Evolutionary conservation across 2,888 invertebrate genomes (phyloP), one percentile per base, ranked within the genome.

Genomic region (Mythimna lalbum): DNA sequence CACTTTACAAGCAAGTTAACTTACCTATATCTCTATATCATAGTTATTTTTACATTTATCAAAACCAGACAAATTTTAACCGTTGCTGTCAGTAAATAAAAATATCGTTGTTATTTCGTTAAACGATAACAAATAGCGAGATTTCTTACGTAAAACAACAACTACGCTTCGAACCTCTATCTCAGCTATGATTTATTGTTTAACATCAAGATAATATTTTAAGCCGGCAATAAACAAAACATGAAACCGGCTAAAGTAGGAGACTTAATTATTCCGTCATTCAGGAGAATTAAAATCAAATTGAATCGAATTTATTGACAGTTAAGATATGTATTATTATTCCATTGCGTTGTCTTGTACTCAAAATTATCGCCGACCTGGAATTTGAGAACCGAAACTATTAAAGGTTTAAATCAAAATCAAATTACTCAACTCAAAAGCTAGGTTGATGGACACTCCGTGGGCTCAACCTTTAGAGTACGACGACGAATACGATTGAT

Each of bases 241-340:
- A 83, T 81, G 79, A 82, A 86, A 83, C 88, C 74, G 80, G 82
- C 84, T 86, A 85, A 89, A 90, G 88, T 89, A 89, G 86, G 86
- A 85, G 86, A 90, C 90, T 92, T 91, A 93, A 93, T 93, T 93
- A 93, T 91, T 89, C 91, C 89, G 89, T 89, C 90, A 91, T 87
- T 90, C 84, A 79, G 85, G 81, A 85, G 84, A 87, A 88, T 89
- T 90, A 87, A 88, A 89, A 90, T 88, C 88, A 84, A 91, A 91
- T 88, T 88, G 83, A 89, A 90, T 89, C 75, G 82, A 88, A 91
- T 90, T 92, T 91, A 91, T 90, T 88, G 91, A 89, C 88, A 90
- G 75, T 83, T 85, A 76, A 87, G 75, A 81, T 87, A 83, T 81
- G 81, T 86, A 82, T 83, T 81, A 81, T 84, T 74, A 81, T 79